phyloP scores from a whole-genome alignment of 2,113 vertebrate species.

The Atractosteus spatula region DNA sequence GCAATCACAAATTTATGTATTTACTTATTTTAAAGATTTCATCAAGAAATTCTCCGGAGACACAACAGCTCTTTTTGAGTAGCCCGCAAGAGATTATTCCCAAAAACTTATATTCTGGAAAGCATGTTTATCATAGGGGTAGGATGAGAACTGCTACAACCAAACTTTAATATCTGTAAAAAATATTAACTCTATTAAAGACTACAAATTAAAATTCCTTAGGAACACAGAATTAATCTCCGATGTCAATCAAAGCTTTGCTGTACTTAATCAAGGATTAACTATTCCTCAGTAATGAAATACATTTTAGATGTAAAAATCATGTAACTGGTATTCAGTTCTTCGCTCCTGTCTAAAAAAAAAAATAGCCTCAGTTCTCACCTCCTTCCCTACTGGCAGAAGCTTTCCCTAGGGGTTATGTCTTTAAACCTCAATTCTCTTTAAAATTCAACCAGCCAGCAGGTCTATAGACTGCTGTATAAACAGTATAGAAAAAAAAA shows the following conservation, averaged over 20 bases:
- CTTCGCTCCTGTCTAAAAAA: conserved; percentile 32
- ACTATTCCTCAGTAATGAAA: too few species aligned
- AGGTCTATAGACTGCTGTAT: conserved; percentile 82
- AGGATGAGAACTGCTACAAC: neutral
- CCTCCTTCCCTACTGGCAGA: conserved; percentile 83
- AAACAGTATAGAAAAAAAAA: conserved; percentile 67
- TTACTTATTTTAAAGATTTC: conserved; percentile 36
- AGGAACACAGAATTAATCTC: too few species aligned
- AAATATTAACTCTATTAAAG: too few species aligned
- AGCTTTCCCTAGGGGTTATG: conserved; percentile 78
- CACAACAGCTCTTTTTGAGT: conserved; percentile 12
- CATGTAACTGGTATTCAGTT: conserved; percentile 40
- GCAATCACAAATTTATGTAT: conserved; percentile 51
- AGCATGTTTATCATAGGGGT: neutral
- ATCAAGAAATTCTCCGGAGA: conserved; percentile 21
- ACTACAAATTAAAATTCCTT: too few species aligned
- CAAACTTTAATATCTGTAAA: neutral
- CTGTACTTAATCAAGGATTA: too few species aligned
- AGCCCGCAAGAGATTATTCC: conserved; percentile 6
- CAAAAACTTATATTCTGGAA: conserved; percentile 8
- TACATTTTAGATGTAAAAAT: conserved; percentile 52
- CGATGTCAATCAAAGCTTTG: too few species aligned
- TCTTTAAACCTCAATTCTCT: conserved; percentile 91
- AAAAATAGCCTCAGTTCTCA: conserved; percentile 57
- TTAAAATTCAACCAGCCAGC: conserved; percentile 98